Evolutionary conservation across 2,888 invertebrate species (phyloP), one percentile per base, ranked within the genome.

Genomic region (Andrena chrysosceles): DNA sequence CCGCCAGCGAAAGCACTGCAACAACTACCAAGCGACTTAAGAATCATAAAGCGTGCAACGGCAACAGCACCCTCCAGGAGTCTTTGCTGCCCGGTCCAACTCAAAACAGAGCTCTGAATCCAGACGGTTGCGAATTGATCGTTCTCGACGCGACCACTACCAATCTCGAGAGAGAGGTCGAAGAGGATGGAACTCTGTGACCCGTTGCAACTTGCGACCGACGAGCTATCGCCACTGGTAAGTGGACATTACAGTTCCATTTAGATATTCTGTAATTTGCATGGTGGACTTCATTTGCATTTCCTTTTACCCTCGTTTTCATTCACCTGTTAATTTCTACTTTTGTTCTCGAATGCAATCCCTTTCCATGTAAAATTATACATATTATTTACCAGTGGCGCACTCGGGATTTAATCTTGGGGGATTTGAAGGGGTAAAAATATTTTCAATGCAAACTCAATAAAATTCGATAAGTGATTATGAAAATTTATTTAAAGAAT

Each of bases 21-120:
- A 77, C 52, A 52, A 31, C 33, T 26, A 68, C 52, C 76, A 95
- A 94, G 78, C 95, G 96, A 88, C 95, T 95, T 93, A 95, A 95
- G 52, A 96, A 96, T 10, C 97, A 97, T 90, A 95, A 96, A 89
- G 96, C 96, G 72, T 97, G 96, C 93, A 97, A 97, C 90, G 97
- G 97, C 1, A 96, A 96, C 89, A 96, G 97, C 87, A 97, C 97
- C 1, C 95, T 96, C 87, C 96, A 97, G 90, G 96, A 96, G 91
- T 96, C 96, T 54, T 93, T 96, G 87, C 92, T 96, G 78, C 95
- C 95, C 4, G 88, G 88, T 60, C 88, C 89, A 20, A 80, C 87
- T 8, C 81, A 62, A 49, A 59, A 85, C n/a, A 91, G 63, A 31
- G 83, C 73, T 54, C 89, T 89, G 68, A 90, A 89, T 75, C 84